Percentiles rank a stretch among this genome's conserved stretches.
Conservation (phyloP, 2,888 invertebrate genomes). For the Conomelus anceps region DNA sequence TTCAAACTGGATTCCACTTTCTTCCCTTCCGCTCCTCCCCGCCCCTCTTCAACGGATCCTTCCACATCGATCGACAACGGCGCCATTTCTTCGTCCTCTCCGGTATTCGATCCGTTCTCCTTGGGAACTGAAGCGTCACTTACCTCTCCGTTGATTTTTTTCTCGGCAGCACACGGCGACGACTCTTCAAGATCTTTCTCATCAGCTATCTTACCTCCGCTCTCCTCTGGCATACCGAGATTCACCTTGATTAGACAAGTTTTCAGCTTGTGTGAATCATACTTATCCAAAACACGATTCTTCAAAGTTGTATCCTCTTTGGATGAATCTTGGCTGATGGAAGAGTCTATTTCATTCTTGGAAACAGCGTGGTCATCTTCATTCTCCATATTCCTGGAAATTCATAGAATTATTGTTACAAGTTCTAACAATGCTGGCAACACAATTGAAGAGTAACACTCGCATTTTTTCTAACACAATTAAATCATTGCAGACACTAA, state of each 20-base stretch:
- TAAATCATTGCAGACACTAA: no score
- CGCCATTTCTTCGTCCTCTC: background rate
- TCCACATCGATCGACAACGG: background rate
- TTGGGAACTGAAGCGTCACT: background rate
- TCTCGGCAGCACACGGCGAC: background rate
- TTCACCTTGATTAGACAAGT: background rate
- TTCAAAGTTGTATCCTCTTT: background rate
- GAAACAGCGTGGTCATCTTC: background rate
- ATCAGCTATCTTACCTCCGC: background rate
- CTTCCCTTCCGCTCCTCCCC: background rate
- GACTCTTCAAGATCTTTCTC: background rate
- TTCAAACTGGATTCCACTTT: background rate
- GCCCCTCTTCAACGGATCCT: background rate
- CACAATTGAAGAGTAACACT: no score
- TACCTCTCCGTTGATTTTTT: background rate
- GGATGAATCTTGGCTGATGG: background rate
- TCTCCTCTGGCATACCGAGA: background rate
- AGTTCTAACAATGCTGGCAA: background rate
- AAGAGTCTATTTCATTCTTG: background rate
- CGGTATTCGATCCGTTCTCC: background rate
- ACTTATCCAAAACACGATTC: background rate
- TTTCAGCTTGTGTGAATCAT: background rate
- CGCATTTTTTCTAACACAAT: no score
- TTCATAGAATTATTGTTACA: background rate
- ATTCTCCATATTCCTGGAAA: conserved; percentile 16